Conservation (phyloP, 2,888 invertebrate species). For the Cetonia aurata region DNA sequence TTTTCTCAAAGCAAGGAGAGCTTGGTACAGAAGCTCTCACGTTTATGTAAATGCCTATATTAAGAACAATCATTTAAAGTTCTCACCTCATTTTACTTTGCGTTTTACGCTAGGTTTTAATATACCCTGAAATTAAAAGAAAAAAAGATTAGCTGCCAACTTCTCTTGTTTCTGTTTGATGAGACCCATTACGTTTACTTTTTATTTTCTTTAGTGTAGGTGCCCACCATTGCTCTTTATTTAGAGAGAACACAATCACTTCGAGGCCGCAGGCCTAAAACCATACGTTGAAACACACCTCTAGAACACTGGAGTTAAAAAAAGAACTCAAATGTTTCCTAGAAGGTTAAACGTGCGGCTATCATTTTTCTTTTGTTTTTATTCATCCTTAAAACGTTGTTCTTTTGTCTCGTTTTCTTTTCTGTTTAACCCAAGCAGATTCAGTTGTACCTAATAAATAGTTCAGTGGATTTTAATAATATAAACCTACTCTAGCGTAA, state of each 20-base stretch:
- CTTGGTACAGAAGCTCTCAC: not conserved
- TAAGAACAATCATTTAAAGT: conserved; percentile 17
- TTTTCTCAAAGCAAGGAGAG: too few relatives aligned
- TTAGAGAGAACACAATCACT: conserved; percentile 47
- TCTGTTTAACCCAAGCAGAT: conserved; percentile 23
- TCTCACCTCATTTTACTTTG: conserved; percentile 15
- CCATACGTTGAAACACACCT: conserved; percentile 51
- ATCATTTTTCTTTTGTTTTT: conserved; percentile 44
- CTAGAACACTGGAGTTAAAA: conserved; percentile 50
- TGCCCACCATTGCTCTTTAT: conserved; percentile 45
- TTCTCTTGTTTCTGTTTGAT: conserved; percentile 36
- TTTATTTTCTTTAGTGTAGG: conserved; percentile 43
- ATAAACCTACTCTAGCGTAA: not conserved
- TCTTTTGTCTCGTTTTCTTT: conserved; percentile 40
- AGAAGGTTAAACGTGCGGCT: conserved; percentile 50
- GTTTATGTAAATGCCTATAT: conserved; percentile 14
- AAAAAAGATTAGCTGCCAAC: conserved; percentile 31
- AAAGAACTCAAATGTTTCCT: conserved; percentile 53
- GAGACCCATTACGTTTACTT: conserved; percentile 34
- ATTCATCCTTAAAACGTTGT: conserved; percentile 41
- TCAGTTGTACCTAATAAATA: conserved; percentile 13
- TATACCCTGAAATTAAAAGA: conserved; percentile 1
- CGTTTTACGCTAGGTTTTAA: conserved; percentile 13
- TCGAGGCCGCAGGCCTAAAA: conserved; percentile 40
- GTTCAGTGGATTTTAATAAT: not conserved